Conservation (phyloP, 2,113 vertebrate species). For the Oreochromis spilurus region DNA sequence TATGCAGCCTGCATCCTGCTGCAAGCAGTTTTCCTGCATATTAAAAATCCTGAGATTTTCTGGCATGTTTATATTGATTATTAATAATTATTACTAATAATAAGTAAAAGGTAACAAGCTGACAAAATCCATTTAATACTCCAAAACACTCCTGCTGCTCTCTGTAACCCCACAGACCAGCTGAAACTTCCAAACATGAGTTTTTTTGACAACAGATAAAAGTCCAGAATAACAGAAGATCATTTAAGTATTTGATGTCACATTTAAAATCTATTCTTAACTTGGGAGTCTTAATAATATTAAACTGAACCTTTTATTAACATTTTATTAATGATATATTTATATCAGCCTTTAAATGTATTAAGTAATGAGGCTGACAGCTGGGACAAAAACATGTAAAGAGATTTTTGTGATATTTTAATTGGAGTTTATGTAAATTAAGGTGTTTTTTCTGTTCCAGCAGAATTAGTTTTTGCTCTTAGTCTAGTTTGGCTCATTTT, state of each 20-base stretch:
- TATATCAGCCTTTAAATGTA: neutral
- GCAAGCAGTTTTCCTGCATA: neutral
- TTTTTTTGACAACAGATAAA: neutral
- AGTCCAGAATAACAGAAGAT: neutral
- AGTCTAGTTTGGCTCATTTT: neutral
- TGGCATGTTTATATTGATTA: neutral
- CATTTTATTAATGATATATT: neutral
- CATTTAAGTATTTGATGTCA: neutral
- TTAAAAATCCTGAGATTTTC: neutral
- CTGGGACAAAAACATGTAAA: neutral
- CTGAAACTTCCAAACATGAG: rapidly evolving
- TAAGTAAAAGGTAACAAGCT: neutral
- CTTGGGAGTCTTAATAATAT: neutral
- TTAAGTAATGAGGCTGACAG: neutral
- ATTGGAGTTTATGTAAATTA: neutral
- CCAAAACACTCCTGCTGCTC: neutral
- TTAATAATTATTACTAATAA: neutral
- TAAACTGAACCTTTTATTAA: neutral
- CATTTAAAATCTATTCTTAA: neutral
- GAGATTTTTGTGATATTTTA: neutral
- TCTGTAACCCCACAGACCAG: rapidly evolving
- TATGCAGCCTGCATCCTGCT: neutral
- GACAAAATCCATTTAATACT: neutral
- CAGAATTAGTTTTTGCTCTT: rapidly evolving
- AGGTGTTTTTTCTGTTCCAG: neutral